Conservation (phyloP, 2,888 invertebrate species). For the Resseliella maxima region DNA sequence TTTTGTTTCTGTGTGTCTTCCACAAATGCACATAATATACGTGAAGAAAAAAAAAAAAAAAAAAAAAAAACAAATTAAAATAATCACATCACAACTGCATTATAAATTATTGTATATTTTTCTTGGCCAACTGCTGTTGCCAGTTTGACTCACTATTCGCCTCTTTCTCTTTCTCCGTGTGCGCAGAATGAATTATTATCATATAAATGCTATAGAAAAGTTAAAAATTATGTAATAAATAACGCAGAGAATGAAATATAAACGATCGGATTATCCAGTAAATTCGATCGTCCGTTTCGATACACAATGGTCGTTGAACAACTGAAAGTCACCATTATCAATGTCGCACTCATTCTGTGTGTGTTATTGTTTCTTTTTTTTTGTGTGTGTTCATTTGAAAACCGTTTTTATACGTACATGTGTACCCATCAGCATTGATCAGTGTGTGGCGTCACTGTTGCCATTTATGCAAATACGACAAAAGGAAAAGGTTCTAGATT, state of each 20-base stretch:
- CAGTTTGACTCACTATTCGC: background rate
- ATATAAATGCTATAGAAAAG: slow-evolving; percentile 31
- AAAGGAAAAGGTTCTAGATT: slow-evolving; percentile 37
- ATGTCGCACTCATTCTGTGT: slow-evolving; percentile 13
- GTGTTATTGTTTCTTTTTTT: background rate
- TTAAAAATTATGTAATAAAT: slow-evolving; percentile 48
- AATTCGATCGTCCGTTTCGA: slow-evolving; percentile 37
- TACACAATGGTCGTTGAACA: background rate
- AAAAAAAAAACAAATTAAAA: slow-evolving; percentile 41
- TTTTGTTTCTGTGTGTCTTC: background rate
- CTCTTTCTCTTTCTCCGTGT: background rate
- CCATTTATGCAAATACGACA: slow-evolving; percentile 46
- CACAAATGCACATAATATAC: background rate
- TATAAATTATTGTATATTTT: slow-evolving; percentile 44
- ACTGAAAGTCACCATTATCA: slow-evolving; percentile 48
- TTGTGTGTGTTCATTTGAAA: background rate
- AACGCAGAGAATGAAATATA: slow-evolving; percentile 43
- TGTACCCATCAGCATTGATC: slow-evolving; percentile 25
- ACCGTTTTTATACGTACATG: background rate
- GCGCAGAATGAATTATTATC: slow-evolving; percentile 36
- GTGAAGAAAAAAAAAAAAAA: background rate
- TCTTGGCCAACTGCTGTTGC: slow-evolving; percentile 15
- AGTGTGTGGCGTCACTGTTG: slow-evolving; percentile 51
- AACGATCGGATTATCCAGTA: slow-evolving; percentile 43
- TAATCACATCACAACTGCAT: slow-evolving; percentile 43